A percentile compares a stretch with the other conserved stretches of the same genome.
Evolutionary conservation across 2,888 invertebrate species (phyloP).

Genomic region (Lomographa bimaculata): DNA sequence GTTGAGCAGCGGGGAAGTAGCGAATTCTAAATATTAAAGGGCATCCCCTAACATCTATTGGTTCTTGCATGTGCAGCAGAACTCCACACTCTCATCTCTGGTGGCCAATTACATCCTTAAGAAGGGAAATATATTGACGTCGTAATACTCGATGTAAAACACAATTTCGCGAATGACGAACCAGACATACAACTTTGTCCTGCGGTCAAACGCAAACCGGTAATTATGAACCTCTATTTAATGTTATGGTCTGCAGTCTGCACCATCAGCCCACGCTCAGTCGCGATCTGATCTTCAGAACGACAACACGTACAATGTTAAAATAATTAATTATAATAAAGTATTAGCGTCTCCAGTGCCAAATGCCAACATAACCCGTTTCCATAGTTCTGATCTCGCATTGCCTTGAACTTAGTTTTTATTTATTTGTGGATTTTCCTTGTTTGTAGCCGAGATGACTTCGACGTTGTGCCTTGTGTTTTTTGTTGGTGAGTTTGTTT

Average conservation of each 20-base stretch:
- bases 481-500: slow-evolving; percentile 67
- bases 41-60: too few species aligned
- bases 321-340: slow-evolving; percentile 4
- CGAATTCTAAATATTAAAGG: too few species aligned
- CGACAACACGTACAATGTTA: slow-evolving; percentile 5
- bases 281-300: slow-evolving; percentile 1
- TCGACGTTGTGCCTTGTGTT: slow-evolving; percentile 52
- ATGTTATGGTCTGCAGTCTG: slow-evolving; percentile 19
- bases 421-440: slow-evolving; percentile 58
- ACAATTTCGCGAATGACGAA: slow-evolving; percentile 18
- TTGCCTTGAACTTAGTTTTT: slow-evolving; percentile 51
- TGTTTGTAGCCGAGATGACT: slow-evolving; percentile 57
- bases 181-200: slow-evolving; percentile 2
- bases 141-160: slow-evolving; percentile 6
- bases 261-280: slow-evolving; percentile 2
- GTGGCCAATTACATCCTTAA: too few species aligned
- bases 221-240: slow-evolving; percentile 16
- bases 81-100: too few species aligned
- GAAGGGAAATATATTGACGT: too few species aligned
- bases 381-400: slow-evolving; percentile 26
- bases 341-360: slow-evolving; percentile 21
- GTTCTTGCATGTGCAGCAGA: too few species aligned
- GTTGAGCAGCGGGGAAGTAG: too few species aligned
- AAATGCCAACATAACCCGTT: slow-evolving; percentile 35
- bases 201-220: slow-evolving; percentile 21